Conservation (phyloP, 1,140 invertebrate species). For the Psilanteris sp. region DNA sequence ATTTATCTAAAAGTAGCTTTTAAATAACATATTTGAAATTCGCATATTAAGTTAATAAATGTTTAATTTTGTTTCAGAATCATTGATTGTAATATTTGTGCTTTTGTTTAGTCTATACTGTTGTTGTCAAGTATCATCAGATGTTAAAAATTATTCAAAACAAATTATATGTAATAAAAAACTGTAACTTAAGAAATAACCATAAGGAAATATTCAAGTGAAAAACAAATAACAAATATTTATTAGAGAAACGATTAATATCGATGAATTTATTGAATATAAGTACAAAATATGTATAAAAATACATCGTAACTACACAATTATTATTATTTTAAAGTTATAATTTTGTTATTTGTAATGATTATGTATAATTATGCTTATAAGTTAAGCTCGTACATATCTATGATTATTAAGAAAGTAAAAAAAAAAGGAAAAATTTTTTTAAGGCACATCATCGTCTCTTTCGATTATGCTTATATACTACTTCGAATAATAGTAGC, state of each 20-base stretch:
- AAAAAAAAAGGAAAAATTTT: too few relatives aligned
- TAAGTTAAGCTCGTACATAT: too few relatives aligned
- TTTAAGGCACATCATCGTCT: slow-evolving; percentile 50
- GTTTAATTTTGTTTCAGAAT: slow-evolving; percentile 72
- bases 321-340: slow-evolving; percentile 39
- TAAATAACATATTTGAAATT: too few relatives aligned
- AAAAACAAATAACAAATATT: slow-evolving; percentile 6
- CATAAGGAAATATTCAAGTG: too few relatives aligned
- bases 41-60: too few relatives aligned
- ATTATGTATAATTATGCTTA: slow-evolving; percentile 44
- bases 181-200: too few relatives aligned
- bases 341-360: slow-evolving; percentile 32
- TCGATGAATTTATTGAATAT: slow-evolving; percentile 62
- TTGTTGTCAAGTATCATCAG: slow-evolving; percentile 79
- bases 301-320: slow-evolving; percentile 69
- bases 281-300: slow-evolving; percentile 79
- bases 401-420: too few relatives aligned
- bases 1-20: too few relatives aligned
- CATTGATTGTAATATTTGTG: slow-evolving; percentile 62
- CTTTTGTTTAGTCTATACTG: slow-evolving; percentile 79
- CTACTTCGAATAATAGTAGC: slow-evolving; percentile 7
- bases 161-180: too few relatives aligned
- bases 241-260: too few relatives aligned
- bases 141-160: slow-evolving; percentile 71
- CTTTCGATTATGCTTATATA: slow-evolving; percentile 31